Evolutionary conservation across 2,888 invertebrate species (phyloP).

Genomic region (Meiosimyza decipiens): DNA sequence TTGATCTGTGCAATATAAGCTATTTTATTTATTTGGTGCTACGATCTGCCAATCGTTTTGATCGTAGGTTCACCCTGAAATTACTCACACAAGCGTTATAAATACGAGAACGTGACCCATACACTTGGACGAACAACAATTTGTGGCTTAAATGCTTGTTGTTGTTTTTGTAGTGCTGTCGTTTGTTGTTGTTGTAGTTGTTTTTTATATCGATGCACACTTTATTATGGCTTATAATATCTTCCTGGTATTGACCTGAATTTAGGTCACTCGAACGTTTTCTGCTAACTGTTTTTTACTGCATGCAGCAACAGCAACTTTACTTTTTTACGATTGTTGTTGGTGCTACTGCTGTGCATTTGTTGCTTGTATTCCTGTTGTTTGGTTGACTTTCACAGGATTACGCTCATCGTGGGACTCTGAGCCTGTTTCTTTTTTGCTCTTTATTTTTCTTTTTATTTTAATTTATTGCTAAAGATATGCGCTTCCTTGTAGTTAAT

Average conservation of each 20-base stretch:
- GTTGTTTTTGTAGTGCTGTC: too few species aligned
- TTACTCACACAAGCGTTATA: too few species aligned
- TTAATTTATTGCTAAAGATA: slow-evolving; percentile 13
- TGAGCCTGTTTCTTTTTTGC: too few species aligned
- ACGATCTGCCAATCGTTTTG: too few species aligned
- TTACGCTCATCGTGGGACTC: background rate
- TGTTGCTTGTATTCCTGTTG: slow-evolving; percentile 15
- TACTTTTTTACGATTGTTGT: slow-evolving; percentile 11
- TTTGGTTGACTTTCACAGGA: background rate
- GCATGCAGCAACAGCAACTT: background rate
- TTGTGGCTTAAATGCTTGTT: slow-evolving; percentile 23
- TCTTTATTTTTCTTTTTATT: background rate
- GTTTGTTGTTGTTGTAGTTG: background rate
- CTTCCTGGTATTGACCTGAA: slow-evolving; percentile 61
- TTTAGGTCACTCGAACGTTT: slow-evolving; percentile 59
- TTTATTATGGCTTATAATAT: slow-evolving; percentile 45
- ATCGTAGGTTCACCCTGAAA: too few species aligned
- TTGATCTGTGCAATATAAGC: too few species aligned
- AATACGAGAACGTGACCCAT: slow-evolving; percentile 9
- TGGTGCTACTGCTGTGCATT: background rate
- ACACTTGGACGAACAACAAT: background rate
- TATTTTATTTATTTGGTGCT: too few species aligned
- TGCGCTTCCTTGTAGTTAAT: slow-evolving; percentile 10
- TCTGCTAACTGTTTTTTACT: slow-evolving; percentile 37
- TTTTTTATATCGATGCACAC: background rate